phyloP scores from a whole-genome alignment of 2,113 vertebrate species.

The Prinia subflava region DNA sequence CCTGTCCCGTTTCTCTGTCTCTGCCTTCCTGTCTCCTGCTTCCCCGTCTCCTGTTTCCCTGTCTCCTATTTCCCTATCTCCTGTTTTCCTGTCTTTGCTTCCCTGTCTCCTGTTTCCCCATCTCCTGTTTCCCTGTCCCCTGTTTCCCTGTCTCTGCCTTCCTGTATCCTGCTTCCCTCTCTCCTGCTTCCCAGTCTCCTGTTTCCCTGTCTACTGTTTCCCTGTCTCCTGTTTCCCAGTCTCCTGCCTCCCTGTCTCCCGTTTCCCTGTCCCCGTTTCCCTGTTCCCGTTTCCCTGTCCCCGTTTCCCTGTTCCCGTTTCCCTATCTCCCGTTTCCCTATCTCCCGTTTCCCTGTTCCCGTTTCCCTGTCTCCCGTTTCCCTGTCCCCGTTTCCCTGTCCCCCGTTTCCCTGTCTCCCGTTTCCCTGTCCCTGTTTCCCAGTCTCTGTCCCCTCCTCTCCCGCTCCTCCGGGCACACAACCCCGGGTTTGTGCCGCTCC shows the following conservation, averaged over 20 bases:
- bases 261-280: background rate
- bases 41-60: too few species aligned
- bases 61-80: too few species aligned
- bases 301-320: background rate
- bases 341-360: too few species aligned
- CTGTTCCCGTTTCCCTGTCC: background rate
- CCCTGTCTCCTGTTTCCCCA: too few species aligned
- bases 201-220: background rate
- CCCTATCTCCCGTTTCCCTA: too few species aligned
- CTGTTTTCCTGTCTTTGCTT: background rate
- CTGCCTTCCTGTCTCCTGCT: too few species aligned
- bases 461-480: background rate
- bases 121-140: background rate
- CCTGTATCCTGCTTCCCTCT: background rate
- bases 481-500: background rate
- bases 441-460: background rate
- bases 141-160: background rate
- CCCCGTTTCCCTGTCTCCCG: too few species aligned
- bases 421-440: background rate
- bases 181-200: background rate
- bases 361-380: too few species aligned
- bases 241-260: too few species aligned
- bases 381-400: too few species aligned
- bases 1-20: background rate
- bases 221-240: rapidly evolving